These are phyloP conservation scores for Chondrilla cf. caribensis DNA, from an alignment of 37 sponge, comb jelly and placozoan genomes.

Conservation along the genomic window DNA sequence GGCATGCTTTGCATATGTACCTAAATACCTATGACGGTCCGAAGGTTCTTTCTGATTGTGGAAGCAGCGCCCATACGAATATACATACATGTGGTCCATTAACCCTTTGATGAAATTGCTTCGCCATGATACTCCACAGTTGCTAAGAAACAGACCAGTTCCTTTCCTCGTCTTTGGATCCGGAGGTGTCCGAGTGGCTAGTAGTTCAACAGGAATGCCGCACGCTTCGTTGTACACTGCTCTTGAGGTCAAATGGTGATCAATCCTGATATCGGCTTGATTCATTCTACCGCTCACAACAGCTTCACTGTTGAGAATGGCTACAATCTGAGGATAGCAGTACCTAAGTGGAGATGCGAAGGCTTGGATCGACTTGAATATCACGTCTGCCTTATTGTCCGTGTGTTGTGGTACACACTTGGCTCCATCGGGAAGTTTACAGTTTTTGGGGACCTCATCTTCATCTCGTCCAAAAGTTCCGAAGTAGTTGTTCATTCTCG, in stretches of 20 bases:
- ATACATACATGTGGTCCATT: not conserved
- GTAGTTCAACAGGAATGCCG: not conserved
- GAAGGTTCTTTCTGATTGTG: not conserved
- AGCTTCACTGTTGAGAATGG: conserved; percentile 11
- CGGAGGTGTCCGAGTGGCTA: not conserved
- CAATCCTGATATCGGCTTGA: conserved; percentile 1
- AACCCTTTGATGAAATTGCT: not conserved
- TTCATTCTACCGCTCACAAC: not conserved
- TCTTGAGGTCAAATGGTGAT: conserved; percentile 8
- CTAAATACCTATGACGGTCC: not conserved
- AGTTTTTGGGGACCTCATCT: not conserved
- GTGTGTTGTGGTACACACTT: not conserved
- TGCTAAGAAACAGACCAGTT: conserved; percentile 8
- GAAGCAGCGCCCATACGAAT: conserved; percentile 11
- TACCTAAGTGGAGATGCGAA: not conserved
- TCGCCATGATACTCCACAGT: conserved; percentile 8
- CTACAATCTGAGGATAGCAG: conserved; percentile 1
- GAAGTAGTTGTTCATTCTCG: not conserved
- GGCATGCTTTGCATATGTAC: not conserved
- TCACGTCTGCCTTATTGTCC: not conserved
- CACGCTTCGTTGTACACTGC: not conserved
- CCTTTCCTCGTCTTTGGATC: conserved; percentile 14
- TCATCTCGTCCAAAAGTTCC: not conserved
- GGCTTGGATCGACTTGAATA: conserved; percentile 3
- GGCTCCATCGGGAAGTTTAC: not conserved